Evolutionary conservation across 1,140 invertebrate species (phyloP), one percentile per base, ranked within the genome.

Genomic region (Pararge aegeria): DNA sequence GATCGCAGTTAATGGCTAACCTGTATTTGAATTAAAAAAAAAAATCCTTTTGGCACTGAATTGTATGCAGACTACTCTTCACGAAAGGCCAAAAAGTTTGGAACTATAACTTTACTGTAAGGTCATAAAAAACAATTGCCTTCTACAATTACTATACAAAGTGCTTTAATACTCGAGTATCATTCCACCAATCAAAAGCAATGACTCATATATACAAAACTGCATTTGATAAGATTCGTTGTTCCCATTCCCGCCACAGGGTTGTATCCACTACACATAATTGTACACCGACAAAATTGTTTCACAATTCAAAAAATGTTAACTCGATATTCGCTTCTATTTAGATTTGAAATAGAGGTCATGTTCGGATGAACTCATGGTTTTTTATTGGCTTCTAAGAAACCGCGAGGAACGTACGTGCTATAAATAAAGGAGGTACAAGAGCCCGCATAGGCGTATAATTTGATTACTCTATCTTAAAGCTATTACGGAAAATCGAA

Each of bases 361-460:
- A 42, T 15, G 38, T 15, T 15, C 9, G 13, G 18, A 42, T 16
- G 18, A 5, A 16, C 18, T 15, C 18, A 6, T 15, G 4, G 38
- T 42, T 16, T 42, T 5, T 13, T 15, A 12, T 18, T 42, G 13
- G 15, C 21, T 46, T 21, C 44, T 46, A n/a, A 20, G 44, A 46
- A 46, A n/a, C 44, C 12, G 40, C n/a, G 40, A 44, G 30, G 48
- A 4, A 27, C 3, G 24, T 24, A 4, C 3, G 2, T 52, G 18
- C 53, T 61, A 55, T 61, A 55, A 61, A 61, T 61, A 61, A 50
- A 44, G 19, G 29, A 46, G 57, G 49, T 34, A 46, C 50, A 55
- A 55, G 52, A 53, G 52, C 59, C 59, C 53, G 48, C 52, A 61
- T 61, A 61, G 46, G 18, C 15, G 20, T 13, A 50, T 55, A 61